Conservation (phyloP, 1,140 invertebrate genomes). For the Drosophila pseudoananassae region DNA sequence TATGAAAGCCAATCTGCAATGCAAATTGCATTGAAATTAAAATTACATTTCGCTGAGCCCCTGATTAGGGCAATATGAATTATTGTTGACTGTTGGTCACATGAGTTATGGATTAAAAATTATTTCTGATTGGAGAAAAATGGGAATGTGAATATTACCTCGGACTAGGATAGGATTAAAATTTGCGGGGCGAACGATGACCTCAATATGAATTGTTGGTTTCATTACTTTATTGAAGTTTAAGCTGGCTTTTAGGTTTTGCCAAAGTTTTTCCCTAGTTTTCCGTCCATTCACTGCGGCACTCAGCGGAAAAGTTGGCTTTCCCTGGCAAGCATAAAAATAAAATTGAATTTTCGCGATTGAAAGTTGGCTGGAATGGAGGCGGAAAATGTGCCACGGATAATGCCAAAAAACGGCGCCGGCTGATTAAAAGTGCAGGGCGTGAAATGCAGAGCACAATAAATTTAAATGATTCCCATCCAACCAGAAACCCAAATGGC, state of each 20-base stretch:
- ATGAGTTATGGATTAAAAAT: constrained; percentile 52
- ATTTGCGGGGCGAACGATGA: not conserved
- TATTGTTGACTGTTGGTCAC: constrained; percentile 38
- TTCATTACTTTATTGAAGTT: constrained; percentile 34
- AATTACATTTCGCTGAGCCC: constrained; percentile 63
- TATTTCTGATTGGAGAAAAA: constrained; percentile 31
- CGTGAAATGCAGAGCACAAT: constrained; percentile 77
- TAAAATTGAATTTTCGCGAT: constrained; percentile 52
- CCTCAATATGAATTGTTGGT: constrained; percentile 27
- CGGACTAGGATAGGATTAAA: constrained; percentile 17
- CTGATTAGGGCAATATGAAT: constrained; percentile 53
- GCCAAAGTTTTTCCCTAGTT: not conserved
- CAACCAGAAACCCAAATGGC: constrained; percentile 76
- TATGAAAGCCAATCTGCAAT: constrained; percentile 23
- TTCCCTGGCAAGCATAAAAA: constrained; percentile 45
- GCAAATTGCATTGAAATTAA: constrained; percentile 58
- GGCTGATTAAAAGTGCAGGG: constrained; percentile 76
- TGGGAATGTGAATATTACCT: constrained; percentile 18
- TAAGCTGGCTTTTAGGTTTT: constrained; percentile 9
- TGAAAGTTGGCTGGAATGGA: constrained; percentile 33
- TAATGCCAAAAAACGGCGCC: constrained; percentile 56
- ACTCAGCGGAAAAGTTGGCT: constrained; percentile 25
- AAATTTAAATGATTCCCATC: constrained; percentile 77
- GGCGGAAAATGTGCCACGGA: constrained; percentile 29
- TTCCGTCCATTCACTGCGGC: not conserved